phyloP scores from a whole-genome alignment of 2,888 invertebrate genomes.

The Venusia cambrica region DNA sequence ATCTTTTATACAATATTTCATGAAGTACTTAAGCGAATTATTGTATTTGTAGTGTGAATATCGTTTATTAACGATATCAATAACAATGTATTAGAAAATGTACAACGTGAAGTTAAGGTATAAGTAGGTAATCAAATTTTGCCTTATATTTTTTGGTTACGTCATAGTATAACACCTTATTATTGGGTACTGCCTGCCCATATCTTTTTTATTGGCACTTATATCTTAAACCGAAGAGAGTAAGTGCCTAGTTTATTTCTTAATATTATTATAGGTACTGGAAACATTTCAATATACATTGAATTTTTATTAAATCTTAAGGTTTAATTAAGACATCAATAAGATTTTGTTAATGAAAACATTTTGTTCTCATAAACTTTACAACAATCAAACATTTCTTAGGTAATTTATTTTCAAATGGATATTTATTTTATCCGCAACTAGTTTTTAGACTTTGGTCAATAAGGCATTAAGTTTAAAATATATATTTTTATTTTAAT shows the following conservation, averaged over 20 bases:
- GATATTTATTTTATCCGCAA: conserved; percentile 69
- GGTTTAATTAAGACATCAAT: conserved; percentile 65
- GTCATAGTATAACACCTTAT: too few species aligned
- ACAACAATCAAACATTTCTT: conserved; percentile 76
- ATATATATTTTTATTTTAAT: conserved; percentile 74
- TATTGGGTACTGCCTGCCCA: too few species aligned
- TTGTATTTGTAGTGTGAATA: too few species aligned
- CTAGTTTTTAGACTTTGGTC: conserved; percentile 82
- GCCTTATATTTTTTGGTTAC: too few species aligned
- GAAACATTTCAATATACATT: conserved; percentile 36
- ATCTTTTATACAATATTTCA: too few species aligned
- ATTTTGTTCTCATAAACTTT: conserved; percentile 66
- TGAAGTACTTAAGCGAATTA: too few species aligned
- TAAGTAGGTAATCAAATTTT: too few species aligned
- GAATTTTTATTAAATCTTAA: conserved; percentile 38
- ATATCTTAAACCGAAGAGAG: too few species aligned
- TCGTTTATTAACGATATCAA: too few species aligned
- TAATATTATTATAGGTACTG: conserved; percentile 48
- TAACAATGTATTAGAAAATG: too few species aligned
- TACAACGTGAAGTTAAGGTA: too few species aligned
- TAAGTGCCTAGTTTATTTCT: too few species aligned
- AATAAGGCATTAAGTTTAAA: conserved; percentile 82
- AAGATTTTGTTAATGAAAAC: conserved; percentile 67
- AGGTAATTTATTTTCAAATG: conserved; percentile 60
- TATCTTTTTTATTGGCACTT: conserved; percentile 14